Evolutionary conservation across 1,140 invertebrate genomes (phyloP).

Genomic region (Saccostrea echinata): DNA sequence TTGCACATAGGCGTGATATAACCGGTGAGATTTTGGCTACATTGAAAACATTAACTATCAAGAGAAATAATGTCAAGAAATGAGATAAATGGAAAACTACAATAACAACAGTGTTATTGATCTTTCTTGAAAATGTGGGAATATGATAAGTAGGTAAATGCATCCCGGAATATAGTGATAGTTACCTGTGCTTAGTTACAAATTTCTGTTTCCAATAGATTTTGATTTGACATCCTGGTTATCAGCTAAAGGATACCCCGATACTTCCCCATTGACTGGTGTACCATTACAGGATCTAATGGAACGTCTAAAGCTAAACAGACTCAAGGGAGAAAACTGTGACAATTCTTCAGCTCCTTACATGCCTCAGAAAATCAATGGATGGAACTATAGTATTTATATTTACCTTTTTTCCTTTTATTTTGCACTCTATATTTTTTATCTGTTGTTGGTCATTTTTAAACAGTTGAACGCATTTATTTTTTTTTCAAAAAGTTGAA

Average conservation of each 20-base stretch:
- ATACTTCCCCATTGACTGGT: slow-evolving; percentile 11
- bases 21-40: too few relatives aligned
- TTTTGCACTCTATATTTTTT: neutral
- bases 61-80: too few relatives aligned
- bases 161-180: too few relatives aligned
- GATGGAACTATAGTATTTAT: slow-evolving; percentile 20
- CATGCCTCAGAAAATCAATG: neutral
- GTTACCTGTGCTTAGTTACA: neutral
- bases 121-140: too few relatives aligned
- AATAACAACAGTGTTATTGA: too few relatives aligned
- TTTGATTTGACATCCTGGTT: slow-evolving; percentile 8
- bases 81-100: too few relatives aligned
- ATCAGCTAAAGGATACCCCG: neutral
- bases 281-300: slow-evolving; percentile 8
- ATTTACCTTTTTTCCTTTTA: too few relatives aligned
- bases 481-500: too few relatives aligned
- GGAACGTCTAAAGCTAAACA: neutral
- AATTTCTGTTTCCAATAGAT: neutral
- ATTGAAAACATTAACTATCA: too few relatives aligned
- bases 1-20: too few relatives aligned
- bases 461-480: too few relatives aligned
- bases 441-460: neutral
- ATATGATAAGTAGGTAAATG: too few relatives aligned
- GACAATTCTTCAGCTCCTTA: neutral
- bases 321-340: slow-evolving; percentile 24